Conservation (phyloP, 2,113 vertebrate species). For the Hemibagrus wyckioides region DNA sequence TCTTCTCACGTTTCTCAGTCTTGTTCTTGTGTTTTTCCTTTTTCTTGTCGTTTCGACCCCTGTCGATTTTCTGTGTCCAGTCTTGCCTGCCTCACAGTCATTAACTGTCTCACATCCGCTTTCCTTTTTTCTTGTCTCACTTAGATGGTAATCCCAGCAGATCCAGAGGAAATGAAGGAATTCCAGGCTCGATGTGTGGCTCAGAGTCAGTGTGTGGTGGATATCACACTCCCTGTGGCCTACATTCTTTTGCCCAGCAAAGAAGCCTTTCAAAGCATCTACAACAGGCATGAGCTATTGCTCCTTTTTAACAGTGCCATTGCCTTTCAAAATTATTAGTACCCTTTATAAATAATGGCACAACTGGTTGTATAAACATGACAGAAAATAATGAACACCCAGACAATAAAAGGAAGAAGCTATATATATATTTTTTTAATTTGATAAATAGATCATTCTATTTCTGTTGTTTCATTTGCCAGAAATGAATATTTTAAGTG, state of each 20-base stretch:
- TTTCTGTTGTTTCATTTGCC: neutral
- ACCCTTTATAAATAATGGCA: neutral
- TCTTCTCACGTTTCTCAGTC: neutral
- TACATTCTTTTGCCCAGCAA: conserved; percentile 87
- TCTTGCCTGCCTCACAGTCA: neutral
- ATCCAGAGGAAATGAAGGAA: conserved; percentile 85
- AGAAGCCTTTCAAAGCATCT: conserved; percentile 86
- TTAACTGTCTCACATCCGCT: neutral
- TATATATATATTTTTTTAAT: neutral
- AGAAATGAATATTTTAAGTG: neutral
- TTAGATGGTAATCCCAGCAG: conserved; percentile 92
- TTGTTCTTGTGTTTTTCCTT: neutral
- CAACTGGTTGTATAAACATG: neutral
- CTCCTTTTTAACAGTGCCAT: neutral
- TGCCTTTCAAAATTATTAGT: neutral
- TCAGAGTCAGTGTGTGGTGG: conserved; percentile 82
- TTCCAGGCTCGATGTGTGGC: conserved; percentile 84
- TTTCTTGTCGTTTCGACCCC: neutral
- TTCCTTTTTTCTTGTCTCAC: conserved; percentile 37
- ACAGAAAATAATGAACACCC: neutral
- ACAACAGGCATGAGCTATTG: conserved; percentile 79
- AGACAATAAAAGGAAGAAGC: neutral
- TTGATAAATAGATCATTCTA: neutral
- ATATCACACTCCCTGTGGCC: conserved; percentile 79
- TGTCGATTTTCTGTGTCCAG: neutral